Evolutionary conservation across 2,113 vertebrate species (phyloP).

Genomic region (Saguinus imperator): DNA sequence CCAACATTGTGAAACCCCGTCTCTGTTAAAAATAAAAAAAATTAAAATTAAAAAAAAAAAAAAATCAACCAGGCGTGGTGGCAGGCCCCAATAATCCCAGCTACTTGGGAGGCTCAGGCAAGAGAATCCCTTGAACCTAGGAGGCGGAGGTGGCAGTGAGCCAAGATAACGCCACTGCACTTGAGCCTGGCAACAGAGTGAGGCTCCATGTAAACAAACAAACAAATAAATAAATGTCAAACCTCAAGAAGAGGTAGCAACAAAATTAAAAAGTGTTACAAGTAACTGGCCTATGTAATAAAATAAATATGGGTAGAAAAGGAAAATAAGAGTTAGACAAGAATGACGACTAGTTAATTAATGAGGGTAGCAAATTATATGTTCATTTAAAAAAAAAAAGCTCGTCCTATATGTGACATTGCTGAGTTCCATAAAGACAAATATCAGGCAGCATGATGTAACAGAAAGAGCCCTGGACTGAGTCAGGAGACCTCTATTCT

Average conservation of each 20-base stretch:
- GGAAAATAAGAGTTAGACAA: not conserved
- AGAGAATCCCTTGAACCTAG: too few species aligned
- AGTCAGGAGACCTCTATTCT: conserved; percentile 53
- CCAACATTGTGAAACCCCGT: too few species aligned
- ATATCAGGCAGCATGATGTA: conserved; percentile 12
- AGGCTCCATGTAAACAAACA: too few species aligned
- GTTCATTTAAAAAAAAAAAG: not conserved
- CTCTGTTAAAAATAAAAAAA: too few species aligned
- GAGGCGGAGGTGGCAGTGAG: too few species aligned
- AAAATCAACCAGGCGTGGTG: too few species aligned
- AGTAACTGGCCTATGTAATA: not conserved
- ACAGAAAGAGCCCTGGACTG: conserved; percentile 15
- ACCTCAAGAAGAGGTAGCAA: not conserved
- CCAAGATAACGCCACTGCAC: too few species aligned
- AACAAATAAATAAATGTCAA: not conserved
- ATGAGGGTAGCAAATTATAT: not conserved
- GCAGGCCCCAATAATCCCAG: too few species aligned
- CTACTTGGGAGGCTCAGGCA: too few species aligned
- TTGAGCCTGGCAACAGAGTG: too few species aligned
- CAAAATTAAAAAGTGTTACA: not conserved
- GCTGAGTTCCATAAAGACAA: conserved; percentile 52
- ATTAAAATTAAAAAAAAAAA: too few species aligned
- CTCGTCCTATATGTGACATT: conserved; percentile 43
- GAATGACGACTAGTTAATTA: not conserved
- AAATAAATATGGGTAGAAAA: not conserved